Percentiles rank a stretch among this genome's conserved stretches.
phyloP scores from a whole-genome alignment of 2,888 invertebrate species.

The Hypomecis punctinalis region DNA sequence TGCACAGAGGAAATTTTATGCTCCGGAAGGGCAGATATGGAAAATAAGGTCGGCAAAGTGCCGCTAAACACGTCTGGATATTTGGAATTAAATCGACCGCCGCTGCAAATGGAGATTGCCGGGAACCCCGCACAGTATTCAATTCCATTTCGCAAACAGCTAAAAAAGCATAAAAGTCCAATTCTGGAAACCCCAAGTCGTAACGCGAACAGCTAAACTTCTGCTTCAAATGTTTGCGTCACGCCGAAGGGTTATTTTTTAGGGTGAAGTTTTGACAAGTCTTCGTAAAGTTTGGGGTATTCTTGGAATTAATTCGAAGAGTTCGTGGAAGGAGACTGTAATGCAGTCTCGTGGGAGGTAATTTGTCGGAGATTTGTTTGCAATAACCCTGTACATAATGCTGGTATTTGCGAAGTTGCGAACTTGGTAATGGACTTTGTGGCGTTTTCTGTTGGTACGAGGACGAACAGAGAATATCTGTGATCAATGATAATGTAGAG shows the following conservation, averaged over 20 bases:
- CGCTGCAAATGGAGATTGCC: conserved; percentile 21
- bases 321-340: conserved; percentile 28
- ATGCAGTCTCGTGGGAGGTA: conserved; percentile 31
- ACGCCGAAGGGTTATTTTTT: conserved; percentile 49
- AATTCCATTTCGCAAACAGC: conserved; percentile 27
- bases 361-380: conserved; percentile 34
- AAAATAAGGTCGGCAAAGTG: conserved; percentile 42
- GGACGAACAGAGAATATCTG: conserved; percentile 4
- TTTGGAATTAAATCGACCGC: conserved; percentile 52
- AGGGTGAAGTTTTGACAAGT: conserved; percentile 46
- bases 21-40: conserved; percentile 55
- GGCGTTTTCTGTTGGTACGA: not conserved
- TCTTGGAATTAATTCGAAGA: conserved; percentile 40
- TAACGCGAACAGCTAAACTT: conserved; percentile 26
- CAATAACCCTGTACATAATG: conserved; percentile 16
- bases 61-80: conserved; percentile 45
- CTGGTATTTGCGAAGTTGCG: conserved; percentile 17
- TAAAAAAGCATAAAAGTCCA: conserved; percentile 29
- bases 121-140: conserved; percentile 9
- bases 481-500: not conserved
- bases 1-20: conserved; percentile 53
- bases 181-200: conserved; percentile 24
- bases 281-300: conserved; percentile 41
- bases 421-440: conserved; percentile 21
- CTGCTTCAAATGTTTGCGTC: conserved; percentile 33